Evolutionary conservation across 1,140 invertebrate genomes (phyloP).

Genomic region (Batillaria attramentaria): DNA sequence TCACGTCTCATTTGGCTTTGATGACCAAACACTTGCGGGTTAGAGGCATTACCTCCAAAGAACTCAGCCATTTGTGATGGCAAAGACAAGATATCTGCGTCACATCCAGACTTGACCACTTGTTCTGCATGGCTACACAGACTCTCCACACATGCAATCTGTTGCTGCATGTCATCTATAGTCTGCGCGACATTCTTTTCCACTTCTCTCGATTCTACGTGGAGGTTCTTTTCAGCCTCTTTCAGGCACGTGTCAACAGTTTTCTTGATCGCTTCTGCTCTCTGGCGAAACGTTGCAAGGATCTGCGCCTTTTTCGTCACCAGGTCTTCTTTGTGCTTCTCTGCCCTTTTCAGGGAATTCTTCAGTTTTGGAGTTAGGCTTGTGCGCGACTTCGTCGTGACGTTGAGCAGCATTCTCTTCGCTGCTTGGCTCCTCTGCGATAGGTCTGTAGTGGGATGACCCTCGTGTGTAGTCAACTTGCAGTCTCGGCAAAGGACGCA

Average conservation of each 20-base stretch:
- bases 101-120: too few species aligned
- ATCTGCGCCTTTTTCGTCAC: not conserved
- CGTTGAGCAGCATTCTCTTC: not conserved
- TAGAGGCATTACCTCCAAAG: too few species aligned
- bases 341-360: not conserved
- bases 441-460: conserved; percentile 23
- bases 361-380: not conserved
- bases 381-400: not conserved
- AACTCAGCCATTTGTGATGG: too few species aligned
- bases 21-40: too few species aligned
- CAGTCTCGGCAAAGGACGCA: conserved; percentile 32
- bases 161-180: too few species aligned
- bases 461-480: conserved; percentile 31
- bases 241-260: not conserved
- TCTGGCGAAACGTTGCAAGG: not conserved
- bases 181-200: too few species aligned
- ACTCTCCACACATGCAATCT: too few species aligned
- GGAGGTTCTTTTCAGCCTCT: too few species aligned
- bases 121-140: too few species aligned
- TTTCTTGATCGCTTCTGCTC: conserved; percentile 9
- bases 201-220: too few species aligned
- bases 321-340: not conserved
- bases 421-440: not conserved
- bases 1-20: too few species aligned
- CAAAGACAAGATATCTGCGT: too few species aligned